Base-by-base conservation (phyloP, 2,113 vertebrate species). In the Hippoglossus stenolepis region DNA sequence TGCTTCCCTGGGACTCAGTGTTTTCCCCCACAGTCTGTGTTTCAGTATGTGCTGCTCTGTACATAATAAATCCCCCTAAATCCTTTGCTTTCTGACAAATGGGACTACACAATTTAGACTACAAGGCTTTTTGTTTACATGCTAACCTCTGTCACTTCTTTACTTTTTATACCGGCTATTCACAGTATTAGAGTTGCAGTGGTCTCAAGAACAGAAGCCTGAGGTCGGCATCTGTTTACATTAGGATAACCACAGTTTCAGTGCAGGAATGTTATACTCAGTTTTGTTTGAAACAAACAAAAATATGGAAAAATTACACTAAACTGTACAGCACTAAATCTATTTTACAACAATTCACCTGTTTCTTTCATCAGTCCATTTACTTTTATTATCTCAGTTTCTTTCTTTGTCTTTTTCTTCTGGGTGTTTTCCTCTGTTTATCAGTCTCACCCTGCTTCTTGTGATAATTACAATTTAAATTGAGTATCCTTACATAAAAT, bases 51-150 rank as follows among this genome's bases (percentile, higher is more conserved):
- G 57, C 59, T 49, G 9, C 13, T 75, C 45, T 51, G 10, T 68
- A 66, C 59, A 24, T 43, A 47, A 80, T 76, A 76, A 79, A 65
- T 85, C 82, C 72, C 65, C 64, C 70, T n/a, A 53, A 66, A 60
- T 56, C 69, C 79, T 24, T 51, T 62, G 14, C 47, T 23, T 57
- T 71, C 26, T 15, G 45, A 77, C 62, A 80, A 77, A 70, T 58
- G 15, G 45, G 14, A 53, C 51, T n/a, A n/a, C 17, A 47, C 45
- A 47, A 47, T 15, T 47, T 17, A 1, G 4, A 47, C 45, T 17
- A 47, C 45, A 47, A 47, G 45, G 14, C 45, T 14, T 47, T 53
- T n/a, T 53, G 51, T 53, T 63, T 21, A 70, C 15, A 31, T 1
- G 10, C 58, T 20, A 18, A 26, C 61, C 43, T 26, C 43, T 77